These are phyloP conservation scores for Achroia grisella DNA, from an alignment of 1,140 invertebrate species.

Conservation along the genomic window DNA sequence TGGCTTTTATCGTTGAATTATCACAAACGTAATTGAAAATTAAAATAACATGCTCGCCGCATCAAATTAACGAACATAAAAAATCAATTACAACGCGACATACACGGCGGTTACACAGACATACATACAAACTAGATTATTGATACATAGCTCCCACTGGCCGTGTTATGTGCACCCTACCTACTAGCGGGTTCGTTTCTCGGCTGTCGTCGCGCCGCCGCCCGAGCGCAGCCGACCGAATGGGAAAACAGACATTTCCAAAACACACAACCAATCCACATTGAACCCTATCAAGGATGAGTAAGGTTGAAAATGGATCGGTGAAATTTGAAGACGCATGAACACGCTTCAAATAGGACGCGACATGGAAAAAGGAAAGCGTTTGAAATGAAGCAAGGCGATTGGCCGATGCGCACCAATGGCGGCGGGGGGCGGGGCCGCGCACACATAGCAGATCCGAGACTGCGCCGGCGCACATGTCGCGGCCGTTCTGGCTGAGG, in stretches of 20 bases:
- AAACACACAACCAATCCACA: background rate
- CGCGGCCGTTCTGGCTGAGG: conserved; percentile 20
- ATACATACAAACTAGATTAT: conserved; percentile 1
- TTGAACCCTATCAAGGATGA: background rate
- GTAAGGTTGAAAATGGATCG: conserved; percentile 21
- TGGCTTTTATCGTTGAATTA: no score
- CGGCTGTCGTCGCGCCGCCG: conserved; percentile 43
- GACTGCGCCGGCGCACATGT: conserved; percentile 39
- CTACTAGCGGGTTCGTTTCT: conserved; percentile 17
- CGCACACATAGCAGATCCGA: conserved; percentile 9
- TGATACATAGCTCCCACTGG: conserved; percentile 13
- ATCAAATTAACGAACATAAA: conserved; percentile 41
- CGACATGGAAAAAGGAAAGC: conserved; percentile 63
- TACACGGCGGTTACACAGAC: conserved; percentile 17
- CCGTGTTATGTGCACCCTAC: conserved; percentile 1
- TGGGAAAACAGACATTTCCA: conserved; percentile 55
- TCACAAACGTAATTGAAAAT: no score
- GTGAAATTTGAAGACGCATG: conserved; percentile 33
- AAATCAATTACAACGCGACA: conserved; percentile 47
- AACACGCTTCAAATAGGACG: conserved; percentile 64
- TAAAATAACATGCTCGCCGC: conserved; percentile 2
- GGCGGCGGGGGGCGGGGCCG: conserved; percentile 49
- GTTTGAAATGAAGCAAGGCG: conserved; percentile 63
- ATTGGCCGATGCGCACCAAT: conserved; percentile 61
- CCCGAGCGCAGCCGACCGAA: conserved; percentile 62